Percentiles rank a stretch among this genome's conserved stretches.
Evolutionary conservation across 1,140 invertebrate genomes (phyloP).

Genomic region (Lordiphosa clarofinis): DNA sequence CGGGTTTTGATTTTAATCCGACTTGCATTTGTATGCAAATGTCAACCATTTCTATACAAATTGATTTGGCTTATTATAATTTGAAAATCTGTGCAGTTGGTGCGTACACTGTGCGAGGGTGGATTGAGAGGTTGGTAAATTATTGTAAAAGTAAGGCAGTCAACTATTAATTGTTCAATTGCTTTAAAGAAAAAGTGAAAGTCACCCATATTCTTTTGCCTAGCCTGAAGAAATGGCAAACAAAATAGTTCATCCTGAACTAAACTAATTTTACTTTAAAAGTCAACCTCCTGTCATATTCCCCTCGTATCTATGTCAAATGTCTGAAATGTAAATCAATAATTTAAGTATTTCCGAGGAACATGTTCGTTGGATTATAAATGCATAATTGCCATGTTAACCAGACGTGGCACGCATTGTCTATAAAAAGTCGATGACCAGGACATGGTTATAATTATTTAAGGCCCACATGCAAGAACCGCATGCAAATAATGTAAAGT

Average conservation of each 20-base stretch:
- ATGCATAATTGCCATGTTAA: conserved; percentile 59
- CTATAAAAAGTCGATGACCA: conserved; percentile 47
- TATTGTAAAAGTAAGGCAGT: too few species aligned
- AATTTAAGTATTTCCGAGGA: conserved; percentile 50
- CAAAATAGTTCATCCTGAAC: too few species aligned
- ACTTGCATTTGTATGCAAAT: conserved; percentile 51
- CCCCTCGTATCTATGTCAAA: conserved; percentile 45
- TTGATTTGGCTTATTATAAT: conserved; percentile 49
- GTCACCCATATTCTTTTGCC: too few species aligned
- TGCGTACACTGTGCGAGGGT: not conserved
- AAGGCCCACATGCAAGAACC: conserved; percentile 29
- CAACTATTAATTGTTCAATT: too few species aligned
- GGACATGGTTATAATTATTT: conserved; percentile 30
- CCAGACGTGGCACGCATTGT: conserved; percentile 44
- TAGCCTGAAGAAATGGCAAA: too few species aligned
- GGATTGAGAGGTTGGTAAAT: too few species aligned
- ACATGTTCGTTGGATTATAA: conserved; percentile 52
- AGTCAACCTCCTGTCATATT: not conserved
- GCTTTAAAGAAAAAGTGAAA: too few species aligned
- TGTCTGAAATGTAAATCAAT: conserved; percentile 54
- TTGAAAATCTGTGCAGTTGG: conserved; percentile 2
- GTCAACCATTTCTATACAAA: conserved; percentile 40
- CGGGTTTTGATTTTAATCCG: conserved; percentile 37
- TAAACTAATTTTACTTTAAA: too few species aligned
- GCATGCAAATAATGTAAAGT: conserved; percentile 38